phyloP scores from a whole-genome alignment of 2,797 vertebrate species.

The Pogonophryne albipinna region DNA sequence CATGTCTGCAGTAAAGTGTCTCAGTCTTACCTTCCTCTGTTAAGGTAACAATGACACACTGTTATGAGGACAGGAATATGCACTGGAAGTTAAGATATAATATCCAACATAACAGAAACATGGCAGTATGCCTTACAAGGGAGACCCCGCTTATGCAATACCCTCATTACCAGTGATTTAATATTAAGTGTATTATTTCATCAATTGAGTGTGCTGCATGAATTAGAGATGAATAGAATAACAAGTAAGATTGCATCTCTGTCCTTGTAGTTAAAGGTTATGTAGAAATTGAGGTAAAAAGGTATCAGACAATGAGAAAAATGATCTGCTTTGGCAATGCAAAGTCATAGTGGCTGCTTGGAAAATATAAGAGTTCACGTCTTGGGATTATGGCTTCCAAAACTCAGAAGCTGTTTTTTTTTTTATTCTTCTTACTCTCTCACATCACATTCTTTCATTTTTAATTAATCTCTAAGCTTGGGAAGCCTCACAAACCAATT shows the following conservation, averaged over 20 bases:
- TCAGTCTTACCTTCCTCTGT: not conserved
- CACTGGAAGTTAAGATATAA: not conserved
- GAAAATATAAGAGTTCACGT: constrained; percentile 39
- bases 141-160: not conserved
- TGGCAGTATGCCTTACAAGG: constrained; percentile 1
- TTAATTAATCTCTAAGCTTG: constrained; percentile 68
- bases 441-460: constrained; percentile 59
- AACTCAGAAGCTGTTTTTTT: constrained; percentile 41
- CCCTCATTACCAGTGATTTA: constrained; percentile 11
- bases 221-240: constrained; percentile 29
- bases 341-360: constrained; percentile 14
- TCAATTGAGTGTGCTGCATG: constrained; percentile 30
- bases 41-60: not conserved
- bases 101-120: not conserved
- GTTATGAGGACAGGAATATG: not conserved
- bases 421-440: constrained; percentile 12
- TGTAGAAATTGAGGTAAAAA: constrained; percentile 13
- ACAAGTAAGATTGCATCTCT: constrained; percentile 46
- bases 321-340: constrained; percentile 12
- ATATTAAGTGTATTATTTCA: constrained; percentile 26
- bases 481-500: constrained; percentile 57
- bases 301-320: constrained; percentile 4
- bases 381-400: constrained; percentile 24
- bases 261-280: constrained; percentile 30
- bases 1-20: not conserved